Evolutionary conservation across 2,888 invertebrate genomes (phyloP).

Genomic region (Craniophora ligustri): DNA sequence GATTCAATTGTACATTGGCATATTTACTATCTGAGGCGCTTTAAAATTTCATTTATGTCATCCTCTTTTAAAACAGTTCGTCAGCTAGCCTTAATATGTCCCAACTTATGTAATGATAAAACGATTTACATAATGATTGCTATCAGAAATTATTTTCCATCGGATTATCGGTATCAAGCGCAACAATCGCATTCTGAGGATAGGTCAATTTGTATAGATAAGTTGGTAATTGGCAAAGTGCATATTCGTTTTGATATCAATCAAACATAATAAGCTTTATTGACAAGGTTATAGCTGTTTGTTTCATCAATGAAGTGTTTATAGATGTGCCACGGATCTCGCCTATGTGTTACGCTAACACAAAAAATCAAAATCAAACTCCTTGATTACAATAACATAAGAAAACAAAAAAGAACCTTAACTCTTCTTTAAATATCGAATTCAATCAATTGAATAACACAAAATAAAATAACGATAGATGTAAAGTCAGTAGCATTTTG

Average conservation of each 20-base stretch:
- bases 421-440: neutral
- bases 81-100: neutral
- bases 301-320: too few relatives aligned
- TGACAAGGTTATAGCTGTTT: too few relatives aligned
- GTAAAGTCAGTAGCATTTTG: neutral
- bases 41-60: neutral
- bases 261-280: too few relatives aligned
- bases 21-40: neutral
- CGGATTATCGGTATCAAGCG: neutral
- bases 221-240: conserved; percentile 2
- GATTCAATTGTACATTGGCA: conserved; percentile 36
- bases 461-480: neutral
- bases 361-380: too few relatives aligned
- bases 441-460: neutral
- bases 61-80: neutral
- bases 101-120: neutral
- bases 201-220: conserved; percentile 26
- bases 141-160: neutral
- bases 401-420: too few relatives aligned
- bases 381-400: too few relatives aligned
- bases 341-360: too few relatives aligned
- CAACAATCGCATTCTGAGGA: conserved; percentile 15
- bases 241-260: neutral
- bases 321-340: too few relatives aligned
- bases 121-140: conserved; percentile 1